Evolutionary conservation across 2,113 vertebrate species (phyloP).

Genomic region (Paralichthys olivaceus): DNA sequence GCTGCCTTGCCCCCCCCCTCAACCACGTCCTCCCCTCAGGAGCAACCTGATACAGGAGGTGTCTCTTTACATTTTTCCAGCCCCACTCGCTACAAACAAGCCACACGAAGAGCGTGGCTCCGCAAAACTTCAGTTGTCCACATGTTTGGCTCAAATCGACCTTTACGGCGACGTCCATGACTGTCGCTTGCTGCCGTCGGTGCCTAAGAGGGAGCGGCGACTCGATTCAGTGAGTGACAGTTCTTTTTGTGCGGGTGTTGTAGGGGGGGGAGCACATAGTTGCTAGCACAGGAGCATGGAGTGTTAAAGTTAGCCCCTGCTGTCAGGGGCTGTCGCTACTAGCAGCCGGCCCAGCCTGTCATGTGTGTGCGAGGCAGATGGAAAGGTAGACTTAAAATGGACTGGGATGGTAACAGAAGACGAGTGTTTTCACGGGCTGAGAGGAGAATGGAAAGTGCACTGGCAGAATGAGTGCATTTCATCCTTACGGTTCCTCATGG

Average conservation of each 20-base stretch:
- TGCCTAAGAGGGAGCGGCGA: constrained; percentile 46
- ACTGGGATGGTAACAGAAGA: constrained; percentile 58
- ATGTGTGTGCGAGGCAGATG: constrained; percentile 22
- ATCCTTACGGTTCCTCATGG: neutral
- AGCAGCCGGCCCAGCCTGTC: constrained; percentile 32
- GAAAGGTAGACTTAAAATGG: constrained; percentile 66
- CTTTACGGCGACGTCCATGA: constrained; percentile 30
- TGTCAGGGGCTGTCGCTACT: constrained; percentile 35
- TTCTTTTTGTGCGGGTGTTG: constrained; percentile 8
- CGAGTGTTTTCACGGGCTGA: constrained; percentile 43
- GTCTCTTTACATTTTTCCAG: constrained; percentile 74
- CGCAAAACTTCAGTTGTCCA: constrained; percentile 33
- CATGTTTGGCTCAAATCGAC: constrained; percentile 39
- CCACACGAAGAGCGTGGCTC: constrained; percentile 37
- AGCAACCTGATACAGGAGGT: constrained; percentile 77
- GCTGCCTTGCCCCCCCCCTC: constrained; percentile 20
- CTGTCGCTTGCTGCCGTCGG: constrained; percentile 20
- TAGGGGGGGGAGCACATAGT: neutral
- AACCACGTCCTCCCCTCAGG: constrained; percentile 42
- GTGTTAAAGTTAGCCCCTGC: constrained; percentile 71
- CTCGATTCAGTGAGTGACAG: constrained; percentile 67
- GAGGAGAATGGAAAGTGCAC: constrained; percentile 59
- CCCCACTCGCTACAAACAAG: constrained; percentile 59
- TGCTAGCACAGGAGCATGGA: constrained; percentile 16
- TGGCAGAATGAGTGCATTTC: constrained; percentile 18